Conservation (phyloP, 2,888 invertebrate genomes). For the Microdon myrmicae region DNA sequence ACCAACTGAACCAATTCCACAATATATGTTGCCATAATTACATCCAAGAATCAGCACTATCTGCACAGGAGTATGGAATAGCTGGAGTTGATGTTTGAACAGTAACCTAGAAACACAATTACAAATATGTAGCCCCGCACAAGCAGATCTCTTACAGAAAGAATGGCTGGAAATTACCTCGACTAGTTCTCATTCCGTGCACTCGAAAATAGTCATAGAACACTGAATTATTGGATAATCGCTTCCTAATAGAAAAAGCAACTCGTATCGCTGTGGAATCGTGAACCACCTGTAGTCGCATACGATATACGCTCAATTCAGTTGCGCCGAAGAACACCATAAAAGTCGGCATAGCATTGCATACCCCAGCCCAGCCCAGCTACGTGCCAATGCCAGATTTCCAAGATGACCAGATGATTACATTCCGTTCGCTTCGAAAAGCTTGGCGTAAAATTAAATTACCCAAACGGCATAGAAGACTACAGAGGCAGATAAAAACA, state of each 20-base stretch:
- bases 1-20: too few relatives aligned
- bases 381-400: conserved; percentile 41
- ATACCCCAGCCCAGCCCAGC: conserved; percentile 32
- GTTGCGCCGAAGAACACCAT: conserved; percentile 36
- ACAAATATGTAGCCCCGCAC: conserved; percentile 1
- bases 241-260: conserved; percentile 43
- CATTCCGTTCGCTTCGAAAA: conserved; percentile 45
- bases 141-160: neutral
- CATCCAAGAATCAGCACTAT: conserved; percentile 21
- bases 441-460: conserved; percentile 46
- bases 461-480: conserved; percentile 33
- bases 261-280: conserved; percentile 34
- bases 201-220: conserved; percentile 35
- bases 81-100: conserved; percentile 15
- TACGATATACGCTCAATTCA: conserved; percentile 16
- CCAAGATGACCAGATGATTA: conserved; percentile 48
- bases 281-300: conserved; percentile 42
- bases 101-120: conserved; percentile 26
- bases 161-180: conserved; percentile 4
- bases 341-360: conserved; percentile 15
- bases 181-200: conserved; percentile 4
- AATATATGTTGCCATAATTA: conserved; percentile 27
- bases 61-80: neutral
- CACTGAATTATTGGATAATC: conserved; percentile 48
- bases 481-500: too few relatives aligned